A percentile compares a stretch with the other conserved stretches of the same genome.
Conservation (phyloP, 2,113 vertebrate genomes). For the Tauraco erythrolophus region DNA sequence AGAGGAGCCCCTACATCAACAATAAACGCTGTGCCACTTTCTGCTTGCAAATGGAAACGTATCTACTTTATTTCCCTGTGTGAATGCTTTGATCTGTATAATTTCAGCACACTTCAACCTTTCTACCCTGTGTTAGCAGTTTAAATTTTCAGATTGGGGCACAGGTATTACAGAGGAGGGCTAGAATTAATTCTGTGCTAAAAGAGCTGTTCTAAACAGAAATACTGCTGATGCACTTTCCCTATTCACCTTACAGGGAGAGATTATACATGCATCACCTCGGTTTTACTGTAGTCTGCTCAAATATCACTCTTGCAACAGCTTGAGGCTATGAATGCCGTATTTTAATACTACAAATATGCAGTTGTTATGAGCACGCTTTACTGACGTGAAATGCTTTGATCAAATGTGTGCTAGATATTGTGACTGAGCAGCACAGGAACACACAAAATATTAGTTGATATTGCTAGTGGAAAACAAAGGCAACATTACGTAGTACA, state of each 20-base stretch:
- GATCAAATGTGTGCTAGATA: neutral
- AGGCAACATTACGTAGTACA: neutral
- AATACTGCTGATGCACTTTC: constrained; percentile 22
- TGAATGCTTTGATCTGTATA: constrained; percentile 45
- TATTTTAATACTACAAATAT: constrained; percentile 24
- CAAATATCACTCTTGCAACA: constrained; percentile 9
- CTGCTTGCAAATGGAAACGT: constrained; percentile 13
- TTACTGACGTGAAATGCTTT: neutral
- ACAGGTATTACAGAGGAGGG: neutral
- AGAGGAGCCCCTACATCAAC: neutral
- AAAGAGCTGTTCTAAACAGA: constrained; percentile 62
- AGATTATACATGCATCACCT: constrained; percentile 6
- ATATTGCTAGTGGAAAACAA: neutral
- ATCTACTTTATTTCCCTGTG: constrained; percentile 41
- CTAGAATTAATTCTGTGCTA: constrained; percentile 30
- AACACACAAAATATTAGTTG: neutral
- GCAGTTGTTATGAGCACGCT: neutral
- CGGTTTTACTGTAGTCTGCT: constrained; percentile 11
- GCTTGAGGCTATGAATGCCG: neutral
- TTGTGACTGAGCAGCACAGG: neutral
- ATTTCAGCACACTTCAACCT: constrained; percentile 18
- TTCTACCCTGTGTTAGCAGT: neutral
- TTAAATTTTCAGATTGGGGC: constrained; percentile 36
- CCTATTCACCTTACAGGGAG: constrained; percentile 10
- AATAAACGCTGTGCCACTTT: neutral